These are phyloP conservation scores for Ochotona curzoniae DNA, from an alignment of 2,113 vertebrate genomes.

Conservation along the genomic window DNA sequence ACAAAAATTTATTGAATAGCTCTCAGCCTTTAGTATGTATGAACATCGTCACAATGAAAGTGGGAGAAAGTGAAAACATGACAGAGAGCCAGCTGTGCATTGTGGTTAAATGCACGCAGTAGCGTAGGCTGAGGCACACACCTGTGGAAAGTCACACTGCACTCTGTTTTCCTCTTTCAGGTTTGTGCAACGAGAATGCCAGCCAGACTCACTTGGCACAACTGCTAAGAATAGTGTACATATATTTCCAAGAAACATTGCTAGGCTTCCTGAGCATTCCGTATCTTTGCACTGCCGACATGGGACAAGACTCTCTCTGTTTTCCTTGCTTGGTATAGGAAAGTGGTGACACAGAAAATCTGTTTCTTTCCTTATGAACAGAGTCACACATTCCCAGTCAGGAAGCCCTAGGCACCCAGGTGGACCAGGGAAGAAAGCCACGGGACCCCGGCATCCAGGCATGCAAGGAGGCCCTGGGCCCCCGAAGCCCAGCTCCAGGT, in stretches of 20 bases:
- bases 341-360: slow-evolving; percentile 2
- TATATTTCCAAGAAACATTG: neutral
- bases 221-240: neutral
- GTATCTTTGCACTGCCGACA: neutral
- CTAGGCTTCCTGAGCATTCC: neutral
- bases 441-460: slow-evolving; percentile 64
- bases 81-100: neutral
- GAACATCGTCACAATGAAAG: slow-evolving; percentile 39
- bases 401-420: slow-evolving; percentile 55
- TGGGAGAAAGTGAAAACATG: neutral
- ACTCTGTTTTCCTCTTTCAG: neutral
- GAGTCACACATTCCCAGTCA: slow-evolving; percentile 72
- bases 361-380: slow-evolving; percentile 62
- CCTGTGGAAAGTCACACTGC: neutral
- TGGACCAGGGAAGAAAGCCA: slow-evolving; percentile 65
- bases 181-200: neutral
- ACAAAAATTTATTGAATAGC: too few species aligned
- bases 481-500: slow-evolving; percentile 64
- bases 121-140: neutral
- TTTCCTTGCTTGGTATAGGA: slow-evolving; percentile 41
- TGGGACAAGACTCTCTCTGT: slow-evolving; percentile 38
- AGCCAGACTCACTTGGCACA: neutral
- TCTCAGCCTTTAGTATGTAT: slow-evolving; percentile 4
- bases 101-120: too few species aligned
- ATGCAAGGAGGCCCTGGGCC: slow-evolving; percentile 53